Percentiles rank a stretch among this genome's conserved stretches.
These are phyloP conservation scores for Criorhina ranunculi DNA, from an alignment of 2,888 invertebrate species.

Conservation along the genomic window DNA sequence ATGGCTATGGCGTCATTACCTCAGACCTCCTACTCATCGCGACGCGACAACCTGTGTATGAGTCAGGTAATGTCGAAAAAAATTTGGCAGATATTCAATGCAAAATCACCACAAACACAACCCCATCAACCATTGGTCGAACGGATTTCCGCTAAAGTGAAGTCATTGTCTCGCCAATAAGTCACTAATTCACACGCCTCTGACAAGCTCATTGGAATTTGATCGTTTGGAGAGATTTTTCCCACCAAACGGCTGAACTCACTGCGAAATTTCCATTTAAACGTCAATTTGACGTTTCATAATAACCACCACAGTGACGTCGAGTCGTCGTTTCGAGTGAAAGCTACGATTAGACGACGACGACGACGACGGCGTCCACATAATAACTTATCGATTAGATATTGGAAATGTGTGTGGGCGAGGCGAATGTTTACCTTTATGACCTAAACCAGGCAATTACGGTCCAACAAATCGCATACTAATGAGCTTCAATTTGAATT, in stretches of 20 bases:
- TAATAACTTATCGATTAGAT: conserved; percentile 68
- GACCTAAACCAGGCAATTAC: conserved; percentile 63
- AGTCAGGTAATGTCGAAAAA: conserved; percentile 51
- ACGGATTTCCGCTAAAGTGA: conserved; percentile 54
- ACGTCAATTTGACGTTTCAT: conserved; percentile 55
- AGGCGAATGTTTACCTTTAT: conserved; percentile 52
- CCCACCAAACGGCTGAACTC: conserved; percentile 6
- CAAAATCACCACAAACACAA: conserved; percentile 46
- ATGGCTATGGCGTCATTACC: conserved; percentile 62
- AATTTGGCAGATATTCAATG: conserved; percentile 71
- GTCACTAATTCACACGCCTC: conserved; percentile 19
- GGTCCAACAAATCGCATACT: conserved; percentile 55
- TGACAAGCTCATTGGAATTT: conserved; percentile 7
- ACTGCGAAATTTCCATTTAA: conserved; percentile 47
- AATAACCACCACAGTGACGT: conserved; percentile 39
- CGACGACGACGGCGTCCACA: conserved; percentile 24
- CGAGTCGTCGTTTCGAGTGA: conserved; percentile 48
- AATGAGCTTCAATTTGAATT: conserved; percentile 47
- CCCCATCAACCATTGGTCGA: neutral
- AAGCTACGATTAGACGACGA: conserved; percentile 30
- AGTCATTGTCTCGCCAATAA: conserved; percentile 56
- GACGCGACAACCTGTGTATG: conserved; percentile 55
- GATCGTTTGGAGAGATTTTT: conserved; percentile 29
- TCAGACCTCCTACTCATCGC: conserved; percentile 31
- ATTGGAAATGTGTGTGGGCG: conserved; percentile 57